Evolutionary conservation across 2,797 vertebrate genomes (phyloP).

Genomic region (Salmo trutta): DNA sequence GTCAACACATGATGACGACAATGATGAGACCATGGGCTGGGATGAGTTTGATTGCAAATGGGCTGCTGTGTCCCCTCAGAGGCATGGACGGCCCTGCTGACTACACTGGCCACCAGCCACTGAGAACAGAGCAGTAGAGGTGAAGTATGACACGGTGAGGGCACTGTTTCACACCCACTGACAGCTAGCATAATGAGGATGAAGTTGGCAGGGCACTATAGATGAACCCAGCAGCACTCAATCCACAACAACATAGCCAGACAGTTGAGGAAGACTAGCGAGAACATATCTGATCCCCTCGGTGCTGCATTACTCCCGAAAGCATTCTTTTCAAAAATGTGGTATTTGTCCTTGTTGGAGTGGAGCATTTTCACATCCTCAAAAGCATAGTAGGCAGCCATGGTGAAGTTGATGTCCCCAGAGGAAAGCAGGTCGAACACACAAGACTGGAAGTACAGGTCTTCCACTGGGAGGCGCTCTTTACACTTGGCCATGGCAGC

Average conservation of each 20-base stretch:
- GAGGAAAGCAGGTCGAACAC: conserved; percentile 97
- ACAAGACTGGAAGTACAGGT: conserved; percentile 96
- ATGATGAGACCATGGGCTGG: conserved; percentile 52
- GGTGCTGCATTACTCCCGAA: conserved; percentile 63
- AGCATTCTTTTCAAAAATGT: conserved; percentile 86
- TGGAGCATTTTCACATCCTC: conserved; percentile 96
- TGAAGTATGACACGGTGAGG: conserved; percentile 48
- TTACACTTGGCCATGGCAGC: conserved; percentile 89
- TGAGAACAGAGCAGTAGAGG: conserved; percentile 30
- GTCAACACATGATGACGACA: conserved; percentile 48
- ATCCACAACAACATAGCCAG: conserved; percentile 73
- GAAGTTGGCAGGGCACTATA: conserved; percentile 63
- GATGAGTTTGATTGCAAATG: conserved; percentile 34
- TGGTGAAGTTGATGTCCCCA: conserved; percentile 94
- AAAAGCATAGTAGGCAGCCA: conserved; percentile 97
- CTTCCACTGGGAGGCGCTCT: conserved; percentile 93
- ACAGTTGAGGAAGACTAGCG: conserved; percentile 57
- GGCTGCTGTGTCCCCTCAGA: conserved; percentile 19
- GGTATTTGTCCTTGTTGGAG: conserved; percentile 90
- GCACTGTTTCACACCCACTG: conserved; percentile 56
- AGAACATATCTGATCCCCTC: conserved; percentile 12
- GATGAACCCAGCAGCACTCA: conserved; percentile 68
- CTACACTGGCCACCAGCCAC: conserved; percentile 18
- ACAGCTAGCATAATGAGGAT: conserved; percentile 47
- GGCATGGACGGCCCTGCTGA: conserved; percentile 16